These are phyloP conservation scores for Catocala sponsa DNA, from an alignment of 2,888 invertebrate genomes.

Conservation along the genomic window DNA sequence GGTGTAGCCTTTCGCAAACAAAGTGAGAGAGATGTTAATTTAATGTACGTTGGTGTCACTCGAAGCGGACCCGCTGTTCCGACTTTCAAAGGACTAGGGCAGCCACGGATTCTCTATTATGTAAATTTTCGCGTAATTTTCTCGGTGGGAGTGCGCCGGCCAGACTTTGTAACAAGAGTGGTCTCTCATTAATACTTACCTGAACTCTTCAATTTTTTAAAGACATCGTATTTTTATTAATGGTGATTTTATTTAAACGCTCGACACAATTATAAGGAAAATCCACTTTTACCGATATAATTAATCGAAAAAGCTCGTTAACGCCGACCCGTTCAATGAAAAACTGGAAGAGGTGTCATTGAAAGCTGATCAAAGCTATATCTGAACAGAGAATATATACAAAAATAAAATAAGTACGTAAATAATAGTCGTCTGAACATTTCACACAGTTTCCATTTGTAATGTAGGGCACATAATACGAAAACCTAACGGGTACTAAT, in stretches of 20 bases:
- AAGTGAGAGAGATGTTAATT: constrained; percentile 85
- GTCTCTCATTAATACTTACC: constrained; percentile 81
- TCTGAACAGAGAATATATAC: constrained; percentile 3
- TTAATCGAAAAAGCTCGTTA: constrained; percentile 24
- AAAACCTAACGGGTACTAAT: constrained; percentile 84
- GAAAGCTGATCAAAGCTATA: constrained; percentile 1
- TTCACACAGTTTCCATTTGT: constrained; percentile 63
- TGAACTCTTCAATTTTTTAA: constrained; percentile 70
- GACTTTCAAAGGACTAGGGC: constrained; percentile 84
- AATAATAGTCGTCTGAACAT: constrained; percentile 59
- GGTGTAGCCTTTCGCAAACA: constrained; percentile 76
- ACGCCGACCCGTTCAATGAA: constrained; percentile 11
- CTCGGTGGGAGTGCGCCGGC: constrained; percentile 75
- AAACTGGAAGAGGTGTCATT: constrained; percentile 14
- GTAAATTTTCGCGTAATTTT: constrained; percentile 86
- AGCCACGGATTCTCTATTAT: constrained; percentile 87
- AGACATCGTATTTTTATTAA: constrained; percentile 55
- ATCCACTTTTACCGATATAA: constrained; percentile 19
- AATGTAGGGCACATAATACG: constrained; percentile 75
- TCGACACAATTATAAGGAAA: constrained; percentile 32
- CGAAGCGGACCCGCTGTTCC: constrained; percentile 73
- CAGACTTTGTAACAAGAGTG: constrained; percentile 82
- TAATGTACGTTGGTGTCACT: constrained; percentile 83
- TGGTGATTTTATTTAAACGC: constrained; percentile 33
- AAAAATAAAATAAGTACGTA: constrained; percentile 34